phyloP scores from a whole-genome alignment of 2,113 vertebrate genomes.

The Clupea harengus region DNA sequence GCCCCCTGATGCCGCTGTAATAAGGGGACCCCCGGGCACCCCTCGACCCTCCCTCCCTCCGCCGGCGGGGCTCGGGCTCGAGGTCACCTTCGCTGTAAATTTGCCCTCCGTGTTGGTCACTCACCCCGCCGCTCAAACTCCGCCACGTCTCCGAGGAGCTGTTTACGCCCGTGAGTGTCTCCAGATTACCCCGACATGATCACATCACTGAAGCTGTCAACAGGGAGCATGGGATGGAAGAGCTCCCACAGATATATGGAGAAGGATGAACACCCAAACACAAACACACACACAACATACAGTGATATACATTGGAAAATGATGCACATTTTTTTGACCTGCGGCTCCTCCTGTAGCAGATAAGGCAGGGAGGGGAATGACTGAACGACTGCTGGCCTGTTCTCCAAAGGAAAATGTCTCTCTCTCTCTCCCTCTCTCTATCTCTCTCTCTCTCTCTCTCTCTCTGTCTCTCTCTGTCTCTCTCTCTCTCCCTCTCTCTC shows the following conservation, averaged over 20 bases:
- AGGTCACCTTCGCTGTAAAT: conserved; percentile 55
- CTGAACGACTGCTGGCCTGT: no score
- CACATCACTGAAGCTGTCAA: conserved; percentile 48
- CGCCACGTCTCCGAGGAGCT: conserved; percentile 27
- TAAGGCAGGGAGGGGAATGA: no score
- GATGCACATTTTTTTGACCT: no score
- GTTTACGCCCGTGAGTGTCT: conserved; percentile 37
- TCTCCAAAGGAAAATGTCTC: no score
- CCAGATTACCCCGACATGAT: conserved; percentile 35
- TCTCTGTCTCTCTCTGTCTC: no score
- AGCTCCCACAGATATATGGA: neutral
- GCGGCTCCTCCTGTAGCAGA: no score
- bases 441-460: no score
- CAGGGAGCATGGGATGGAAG: neutral
- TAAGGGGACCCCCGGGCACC: conserved; percentile 31
- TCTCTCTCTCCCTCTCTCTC: no score
- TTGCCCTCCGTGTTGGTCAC: conserved; percentile 28
- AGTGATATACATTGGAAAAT: no score
- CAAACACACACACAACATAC: no score
- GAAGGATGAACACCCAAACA: neutral
- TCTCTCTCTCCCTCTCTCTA: no score
- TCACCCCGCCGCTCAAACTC: neutral
- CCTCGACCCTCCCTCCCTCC: conserved; percentile 21
- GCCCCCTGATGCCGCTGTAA: conserved; percentile 43
- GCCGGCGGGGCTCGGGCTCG: neutral